phyloP scores from a whole-genome alignment of 2,113 vertebrate genomes.

The Oceanites oceanicus region DNA sequence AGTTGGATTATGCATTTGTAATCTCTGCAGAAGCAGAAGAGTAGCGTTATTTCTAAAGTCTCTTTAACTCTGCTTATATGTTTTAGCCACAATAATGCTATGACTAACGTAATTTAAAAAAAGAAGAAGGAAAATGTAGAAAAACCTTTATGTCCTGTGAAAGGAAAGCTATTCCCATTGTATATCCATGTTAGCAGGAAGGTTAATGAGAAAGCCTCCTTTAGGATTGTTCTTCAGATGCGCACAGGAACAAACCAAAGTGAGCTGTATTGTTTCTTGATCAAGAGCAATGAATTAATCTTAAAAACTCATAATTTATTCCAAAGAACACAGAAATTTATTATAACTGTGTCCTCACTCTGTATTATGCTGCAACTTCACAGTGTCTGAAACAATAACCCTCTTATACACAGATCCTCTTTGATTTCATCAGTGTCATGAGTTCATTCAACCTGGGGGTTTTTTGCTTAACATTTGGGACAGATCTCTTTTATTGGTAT shows the following conservation, averaged over 20 bases:
- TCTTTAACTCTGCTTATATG: background rate
- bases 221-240: background rate
- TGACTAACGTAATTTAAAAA: background rate
- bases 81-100: background rate
- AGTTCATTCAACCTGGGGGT: fast-evolving
- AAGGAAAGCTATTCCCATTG: background rate
- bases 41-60: background rate
- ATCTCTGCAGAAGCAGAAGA: background rate
- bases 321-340: background rate
- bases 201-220: background rate
- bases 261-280: background rate
- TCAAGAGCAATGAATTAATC: background rate
- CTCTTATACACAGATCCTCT: background rate
- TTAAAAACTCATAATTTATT: background rate
- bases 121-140: background rate
- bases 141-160: background rate
- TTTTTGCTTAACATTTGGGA: background rate
- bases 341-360: background rate
- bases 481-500: background rate
- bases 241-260: background rate
- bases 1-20: background rate
- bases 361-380: background rate
- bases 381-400: background rate
- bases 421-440: background rate
- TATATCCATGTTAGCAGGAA: background rate